Conservation (phyloP, 1,140 invertebrate species). For the Zeugodacus cucurbitae region DNA sequence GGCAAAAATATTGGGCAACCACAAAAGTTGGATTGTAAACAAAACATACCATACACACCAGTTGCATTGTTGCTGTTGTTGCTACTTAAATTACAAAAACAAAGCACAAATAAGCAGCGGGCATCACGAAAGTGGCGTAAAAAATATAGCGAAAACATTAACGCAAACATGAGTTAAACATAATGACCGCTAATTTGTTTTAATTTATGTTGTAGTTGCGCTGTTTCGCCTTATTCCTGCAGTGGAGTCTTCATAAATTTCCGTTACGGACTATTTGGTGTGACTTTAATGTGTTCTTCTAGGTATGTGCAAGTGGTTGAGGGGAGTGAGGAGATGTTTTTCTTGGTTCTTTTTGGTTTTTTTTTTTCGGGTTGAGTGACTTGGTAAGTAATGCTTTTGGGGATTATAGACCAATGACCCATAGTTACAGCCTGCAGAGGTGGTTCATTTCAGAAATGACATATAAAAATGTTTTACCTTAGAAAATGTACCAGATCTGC, state of each 20-base stretch:
- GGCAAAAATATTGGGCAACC: background rate
- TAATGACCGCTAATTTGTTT: conserved; percentile 13
- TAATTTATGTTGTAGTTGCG: background rate
- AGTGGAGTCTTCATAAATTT: background rate
- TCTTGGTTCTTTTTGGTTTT: too few species aligned
- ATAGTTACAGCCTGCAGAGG: too few species aligned
- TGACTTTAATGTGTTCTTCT: too few species aligned
- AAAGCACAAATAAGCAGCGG: background rate
- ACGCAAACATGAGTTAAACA: conserved; percentile 12
- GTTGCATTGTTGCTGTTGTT: background rate
- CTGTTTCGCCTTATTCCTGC: background rate
- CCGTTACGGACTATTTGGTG: background rate
- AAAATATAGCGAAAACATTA: background rate
- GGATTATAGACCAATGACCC: too few species aligned
- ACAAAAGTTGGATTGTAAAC: background rate
- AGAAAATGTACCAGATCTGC: too few species aligned
- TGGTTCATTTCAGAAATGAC: too few species aligned
- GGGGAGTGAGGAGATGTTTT: too few species aligned
- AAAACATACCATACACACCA: background rate
- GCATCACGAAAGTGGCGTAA: background rate
- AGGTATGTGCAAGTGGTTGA: too few species aligned
- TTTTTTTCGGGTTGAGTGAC: too few species aligned
- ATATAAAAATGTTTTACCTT: too few species aligned
- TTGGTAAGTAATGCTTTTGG: too few species aligned
- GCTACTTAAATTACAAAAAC: background rate